Evolutionary conservation across 37 sponge, comb jelly and placozoan species (phyloP).

Genomic region (Haliclona indistincta): DNA sequence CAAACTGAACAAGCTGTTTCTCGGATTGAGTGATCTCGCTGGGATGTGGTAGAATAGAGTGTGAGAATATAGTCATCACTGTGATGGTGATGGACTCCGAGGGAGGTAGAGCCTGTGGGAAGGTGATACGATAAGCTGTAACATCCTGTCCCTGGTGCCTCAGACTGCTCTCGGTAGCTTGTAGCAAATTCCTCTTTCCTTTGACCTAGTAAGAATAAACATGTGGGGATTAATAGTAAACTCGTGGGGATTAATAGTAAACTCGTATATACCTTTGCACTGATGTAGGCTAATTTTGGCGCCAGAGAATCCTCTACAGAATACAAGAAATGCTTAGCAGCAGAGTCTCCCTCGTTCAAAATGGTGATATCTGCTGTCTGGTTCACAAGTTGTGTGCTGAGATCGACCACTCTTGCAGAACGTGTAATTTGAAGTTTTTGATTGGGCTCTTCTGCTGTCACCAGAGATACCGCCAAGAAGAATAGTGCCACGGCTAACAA

Average conservation of each 20-base stretch:
- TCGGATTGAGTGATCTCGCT: slow-evolving; percentile 79
- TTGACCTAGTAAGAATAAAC: too few relatives aligned
- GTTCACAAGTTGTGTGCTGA: slow-evolving; percentile 40
- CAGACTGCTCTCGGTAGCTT: background rate
- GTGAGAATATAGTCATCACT: slow-evolving; percentile 58
- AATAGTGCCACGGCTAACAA: too few relatives aligned
- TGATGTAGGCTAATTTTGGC: slow-evolving; percentile 45
- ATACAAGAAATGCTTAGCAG: slow-evolving; percentile 11
- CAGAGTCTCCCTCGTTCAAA: slow-evolving; percentile 18
- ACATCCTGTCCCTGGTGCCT: background rate
- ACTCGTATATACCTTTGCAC: slow-evolving; percentile 28
- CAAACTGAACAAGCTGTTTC: slow-evolving; percentile 81
- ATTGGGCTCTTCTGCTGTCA: background rate
- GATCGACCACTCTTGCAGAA: slow-evolving; percentile 35
- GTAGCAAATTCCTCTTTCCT: background rate
- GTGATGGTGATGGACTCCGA: slow-evolving; percentile 42
- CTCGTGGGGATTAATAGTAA: background rate
- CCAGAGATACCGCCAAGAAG: too few relatives aligned
- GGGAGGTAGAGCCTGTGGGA: slow-evolving; percentile 56
- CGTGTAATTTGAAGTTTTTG: slow-evolving; percentile 7
- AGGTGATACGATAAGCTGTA: slow-evolving; percentile 10
- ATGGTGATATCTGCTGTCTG: slow-evolving; percentile 28
- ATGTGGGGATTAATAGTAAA: background rate
- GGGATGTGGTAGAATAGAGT: slow-evolving; percentile 73
- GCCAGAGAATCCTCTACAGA: slow-evolving; percentile 22